Percentiles rank a stretch among this genome's conserved stretches.
Conservation (phyloP, 1,140 invertebrate genomes). For the Galleria mellonella region DNA sequence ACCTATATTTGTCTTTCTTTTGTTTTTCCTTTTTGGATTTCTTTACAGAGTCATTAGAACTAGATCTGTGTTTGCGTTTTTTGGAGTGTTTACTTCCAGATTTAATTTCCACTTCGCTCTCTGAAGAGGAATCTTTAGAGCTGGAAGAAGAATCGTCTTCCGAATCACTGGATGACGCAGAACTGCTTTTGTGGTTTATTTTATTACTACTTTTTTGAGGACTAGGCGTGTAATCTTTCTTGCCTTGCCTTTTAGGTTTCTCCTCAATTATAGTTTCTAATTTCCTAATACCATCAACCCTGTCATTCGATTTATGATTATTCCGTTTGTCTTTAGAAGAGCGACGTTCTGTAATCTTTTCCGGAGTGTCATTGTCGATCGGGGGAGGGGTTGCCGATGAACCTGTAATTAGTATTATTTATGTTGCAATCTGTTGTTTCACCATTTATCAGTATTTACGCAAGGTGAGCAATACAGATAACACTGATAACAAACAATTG, state of each 20-base stretch:
- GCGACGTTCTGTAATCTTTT: slow-evolving; percentile 45
- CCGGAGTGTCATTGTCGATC: slow-evolving; percentile 45
- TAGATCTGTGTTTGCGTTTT: slow-evolving; percentile 54
- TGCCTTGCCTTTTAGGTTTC: slow-evolving; percentile 36
- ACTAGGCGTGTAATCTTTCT: slow-evolving; percentile 51
- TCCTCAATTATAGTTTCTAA: slow-evolving; percentile 43
- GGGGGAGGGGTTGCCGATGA: slow-evolving; percentile 57
- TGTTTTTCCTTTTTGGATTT: slow-evolving; percentile 43
- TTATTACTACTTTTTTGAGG: slow-evolving; percentile 33
- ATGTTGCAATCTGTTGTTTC: not conserved
- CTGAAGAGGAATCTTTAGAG: slow-evolving; percentile 42
- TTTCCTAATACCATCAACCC: slow-evolving; percentile 34
- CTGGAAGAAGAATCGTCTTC: slow-evolving; percentile 43
- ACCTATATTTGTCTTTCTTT: slow-evolving; percentile 44
- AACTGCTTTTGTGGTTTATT: slow-evolving; percentile 29
- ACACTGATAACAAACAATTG: no score
- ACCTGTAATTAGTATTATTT: slow-evolving; percentile 25
- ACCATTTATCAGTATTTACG: no score
- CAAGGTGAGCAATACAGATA: no score
- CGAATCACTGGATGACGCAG: slow-evolving; percentile 37
- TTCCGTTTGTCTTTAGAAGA: slow-evolving; percentile 41
- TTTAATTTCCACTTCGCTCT: slow-evolving; percentile 36
- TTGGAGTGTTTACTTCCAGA: slow-evolving; percentile 31
- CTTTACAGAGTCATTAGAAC: slow-evolving; percentile 35
- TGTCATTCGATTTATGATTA: slow-evolving; percentile 43